These are phyloP conservation scores for Drosophila neocordata DNA, from an alignment of 1,140 invertebrate genomes.

Conservation along the genomic window DNA sequence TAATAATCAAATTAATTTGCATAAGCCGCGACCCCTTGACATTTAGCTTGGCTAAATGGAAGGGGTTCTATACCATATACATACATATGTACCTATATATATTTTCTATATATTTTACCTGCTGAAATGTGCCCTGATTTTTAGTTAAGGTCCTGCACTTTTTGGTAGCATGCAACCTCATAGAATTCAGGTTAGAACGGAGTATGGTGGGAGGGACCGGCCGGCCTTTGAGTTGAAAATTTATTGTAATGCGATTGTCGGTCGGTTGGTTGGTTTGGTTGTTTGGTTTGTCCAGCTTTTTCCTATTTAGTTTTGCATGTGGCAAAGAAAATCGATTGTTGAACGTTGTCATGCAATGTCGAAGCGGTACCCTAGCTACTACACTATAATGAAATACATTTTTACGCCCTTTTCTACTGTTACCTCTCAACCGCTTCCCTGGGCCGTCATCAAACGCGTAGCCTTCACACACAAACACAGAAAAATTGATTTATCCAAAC, in stretches of 20 bases:
- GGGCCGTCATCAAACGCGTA: not conserved
- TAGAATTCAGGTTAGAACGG: not conserved
- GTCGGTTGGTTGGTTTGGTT: conserved; percentile 31
- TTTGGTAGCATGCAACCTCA: conserved; percentile 56
- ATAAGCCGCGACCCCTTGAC: conserved; percentile 59
- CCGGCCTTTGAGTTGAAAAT: conserved; percentile 62
- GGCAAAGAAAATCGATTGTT: conserved; percentile 65
- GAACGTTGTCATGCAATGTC: conserved; percentile 62
- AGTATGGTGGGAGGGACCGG: no score
- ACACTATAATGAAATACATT: conserved; percentile 39
- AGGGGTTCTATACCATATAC: not conserved
- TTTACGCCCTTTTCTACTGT: conserved; percentile 21
- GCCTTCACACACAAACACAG: conserved; percentile 47
- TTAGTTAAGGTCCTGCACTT: conserved; percentile 40
- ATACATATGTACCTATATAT: no score
- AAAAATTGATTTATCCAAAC: conserved; percentile 74
- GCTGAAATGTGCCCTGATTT: conserved; percentile 47
- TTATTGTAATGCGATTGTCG: conserved; percentile 77
- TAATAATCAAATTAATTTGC: conserved; percentile 75
- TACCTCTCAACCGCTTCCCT: conserved; percentile 9
- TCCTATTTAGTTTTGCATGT: conserved; percentile 28
- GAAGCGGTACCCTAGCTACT: conserved; percentile 8
- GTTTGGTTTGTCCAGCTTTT: conserved; percentile 18
- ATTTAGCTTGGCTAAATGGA: conserved; percentile 30
- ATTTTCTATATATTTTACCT: not conserved